A percentile compares a stretch with the other conserved stretches of the same genome.
These are phyloP conservation scores for Oceanodroma leucorhoa DNA, from an alignment of 2,797 vertebrate genomes.

Conservation along the genomic window DNA sequence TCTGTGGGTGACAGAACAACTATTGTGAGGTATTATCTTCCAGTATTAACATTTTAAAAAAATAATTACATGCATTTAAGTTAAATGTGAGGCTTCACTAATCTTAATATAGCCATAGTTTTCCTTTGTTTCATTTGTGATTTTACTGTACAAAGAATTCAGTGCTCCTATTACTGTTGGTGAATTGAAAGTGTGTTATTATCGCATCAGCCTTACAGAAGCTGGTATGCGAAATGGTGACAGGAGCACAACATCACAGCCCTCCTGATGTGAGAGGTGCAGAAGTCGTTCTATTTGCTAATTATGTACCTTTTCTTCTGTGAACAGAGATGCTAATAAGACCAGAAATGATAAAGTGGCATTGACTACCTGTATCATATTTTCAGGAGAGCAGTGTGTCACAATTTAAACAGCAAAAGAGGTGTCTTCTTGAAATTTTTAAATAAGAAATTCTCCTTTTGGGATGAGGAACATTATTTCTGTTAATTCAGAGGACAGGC, in stretches of 20 bases:
- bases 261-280: constrained; percentile 31
- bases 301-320: constrained; percentile 60
- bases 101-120: constrained; percentile 34
- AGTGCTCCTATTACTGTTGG: constrained; percentile 20
- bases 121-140: constrained; percentile 54
- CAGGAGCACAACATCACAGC: constrained; percentile 35
- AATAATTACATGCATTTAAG: constrained; percentile 42
- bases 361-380: not conserved
- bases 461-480: not conserved
- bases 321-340: constrained; percentile 27
- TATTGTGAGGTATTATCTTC: constrained; percentile 18
- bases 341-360: constrained; percentile 20
- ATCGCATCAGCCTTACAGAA: constrained; percentile 56
- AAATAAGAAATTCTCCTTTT: not conserved
- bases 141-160: constrained; percentile 39
- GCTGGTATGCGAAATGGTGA: constrained; percentile 36
- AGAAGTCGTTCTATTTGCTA: constrained; percentile 61
- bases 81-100: constrained; percentile 53
- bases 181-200: constrained; percentile 69
- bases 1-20: constrained; percentile 20
- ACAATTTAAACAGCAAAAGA: not conserved
- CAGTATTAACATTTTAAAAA: not conserved
- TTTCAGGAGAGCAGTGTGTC: constrained; percentile 21
- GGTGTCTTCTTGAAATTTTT: not conserved
- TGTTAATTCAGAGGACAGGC: not conserved